Conservation (phyloP, 64 coral and sea anemone genomes). For the Catalaphyllia jardinei region DNA sequence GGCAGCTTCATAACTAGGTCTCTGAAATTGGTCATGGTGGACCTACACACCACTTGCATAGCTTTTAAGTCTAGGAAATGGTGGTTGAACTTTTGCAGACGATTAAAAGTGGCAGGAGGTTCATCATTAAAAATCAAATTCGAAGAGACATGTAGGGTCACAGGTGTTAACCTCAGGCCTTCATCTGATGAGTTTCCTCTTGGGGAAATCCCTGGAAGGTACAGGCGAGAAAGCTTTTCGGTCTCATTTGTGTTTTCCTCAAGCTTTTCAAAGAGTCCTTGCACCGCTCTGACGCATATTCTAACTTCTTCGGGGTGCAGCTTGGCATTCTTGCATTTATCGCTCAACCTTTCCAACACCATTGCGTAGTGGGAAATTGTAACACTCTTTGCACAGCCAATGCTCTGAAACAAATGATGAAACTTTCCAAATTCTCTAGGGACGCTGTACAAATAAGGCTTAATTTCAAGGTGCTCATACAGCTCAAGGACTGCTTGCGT, state of each 20-base stretch:
- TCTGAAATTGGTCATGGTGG: constrained; percentile 15
- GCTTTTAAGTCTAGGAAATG: constrained; percentile 40
- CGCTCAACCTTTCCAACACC: constrained; percentile 45
- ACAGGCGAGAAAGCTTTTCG: not conserved
- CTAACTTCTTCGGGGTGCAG: constrained; percentile 20
- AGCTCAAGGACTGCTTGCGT: constrained; percentile 45
- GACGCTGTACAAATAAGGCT: constrained; percentile 51
- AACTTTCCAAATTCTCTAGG: constrained; percentile 46
- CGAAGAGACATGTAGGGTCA: no score
- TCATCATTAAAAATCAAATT: no score
- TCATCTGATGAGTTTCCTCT: no score
- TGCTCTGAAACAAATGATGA: constrained; percentile 23
- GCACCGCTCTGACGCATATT: constrained; percentile 25
- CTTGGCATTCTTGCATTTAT: not conserved
- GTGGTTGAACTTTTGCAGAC: constrained; percentile 29
- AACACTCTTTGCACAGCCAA: constrained; percentile 36
- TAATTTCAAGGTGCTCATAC: constrained; percentile 32
- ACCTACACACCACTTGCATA: constrained; percentile 22
- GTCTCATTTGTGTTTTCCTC: not conserved
- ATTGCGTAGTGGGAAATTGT: constrained; percentile 46
- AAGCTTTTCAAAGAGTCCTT: constrained; percentile 64
- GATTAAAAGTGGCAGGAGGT: not conserved
- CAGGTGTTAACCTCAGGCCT: no score
- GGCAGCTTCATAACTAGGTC: constrained; percentile 35
- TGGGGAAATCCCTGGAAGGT: constrained; percentile 31